These are phyloP conservation scores for Hassar affinis DNA, from an alignment of 2,113 vertebrate genomes.

Conservation along the genomic window DNA sequence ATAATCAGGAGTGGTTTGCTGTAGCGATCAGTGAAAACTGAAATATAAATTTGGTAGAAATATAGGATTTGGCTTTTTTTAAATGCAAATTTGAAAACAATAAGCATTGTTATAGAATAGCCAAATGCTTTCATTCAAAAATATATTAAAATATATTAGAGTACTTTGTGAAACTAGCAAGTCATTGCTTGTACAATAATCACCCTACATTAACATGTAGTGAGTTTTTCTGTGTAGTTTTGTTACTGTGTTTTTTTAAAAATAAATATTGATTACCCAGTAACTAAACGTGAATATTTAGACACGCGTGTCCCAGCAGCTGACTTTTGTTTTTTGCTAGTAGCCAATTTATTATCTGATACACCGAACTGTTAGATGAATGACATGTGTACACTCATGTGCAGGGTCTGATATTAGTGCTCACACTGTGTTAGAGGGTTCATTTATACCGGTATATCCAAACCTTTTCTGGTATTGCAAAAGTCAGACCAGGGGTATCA, in stretches of 20 bases:
- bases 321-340: neutral
- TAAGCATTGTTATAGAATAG: neutral
- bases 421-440: neutral
- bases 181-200: neutral
- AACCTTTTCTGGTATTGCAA: neutral
- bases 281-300: neutral
- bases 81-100: neutral
- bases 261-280: neutral
- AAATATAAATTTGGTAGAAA: neutral
- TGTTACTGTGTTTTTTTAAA: neutral
- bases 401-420: neutral
- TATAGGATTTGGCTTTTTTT: neutral
- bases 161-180: neutral
- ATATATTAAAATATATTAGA: neutral
- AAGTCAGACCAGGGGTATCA: neutral
- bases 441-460: neutral
- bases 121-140: neutral
- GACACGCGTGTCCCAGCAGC: neutral
- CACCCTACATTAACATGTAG: neutral
- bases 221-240: neutral
- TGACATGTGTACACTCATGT: neutral
- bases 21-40: neutral
- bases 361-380: neutral
- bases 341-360: neutral
- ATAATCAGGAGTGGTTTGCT: neutral